phyloP scores from a whole-genome alignment of 2,797 vertebrate genomes.

The Alcedo atthis region DNA sequence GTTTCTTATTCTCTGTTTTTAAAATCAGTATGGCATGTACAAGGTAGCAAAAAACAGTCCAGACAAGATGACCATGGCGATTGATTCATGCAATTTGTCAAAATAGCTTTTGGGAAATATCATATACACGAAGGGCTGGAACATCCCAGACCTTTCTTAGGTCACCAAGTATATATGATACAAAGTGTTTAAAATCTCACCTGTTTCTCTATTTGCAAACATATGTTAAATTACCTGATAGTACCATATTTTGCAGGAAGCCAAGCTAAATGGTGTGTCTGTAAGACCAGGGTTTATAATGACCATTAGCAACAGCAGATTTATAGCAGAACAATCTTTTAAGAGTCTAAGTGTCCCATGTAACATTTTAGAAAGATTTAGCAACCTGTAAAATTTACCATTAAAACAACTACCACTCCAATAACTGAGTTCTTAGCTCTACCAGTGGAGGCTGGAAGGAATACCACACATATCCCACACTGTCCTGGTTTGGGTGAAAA shows the following conservation, averaged over 20 bases:
- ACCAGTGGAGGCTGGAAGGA: neutral
- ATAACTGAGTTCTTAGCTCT: neutral
- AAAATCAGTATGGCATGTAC: neutral
- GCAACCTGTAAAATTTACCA: neutral
- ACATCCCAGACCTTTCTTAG: neutral
- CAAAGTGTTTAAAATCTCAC: neutral
- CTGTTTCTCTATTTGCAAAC: neutral
- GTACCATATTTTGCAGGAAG: neutral
- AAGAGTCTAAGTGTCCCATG: neutral
- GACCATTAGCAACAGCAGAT: neutral
- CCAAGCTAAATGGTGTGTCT: neutral
- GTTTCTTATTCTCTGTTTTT: neutral
- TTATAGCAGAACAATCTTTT: neutral
- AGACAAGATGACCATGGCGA: neutral
- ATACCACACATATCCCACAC: neutral
- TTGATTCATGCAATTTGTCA: neutral
- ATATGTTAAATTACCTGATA: neutral
- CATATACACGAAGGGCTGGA: neutral
- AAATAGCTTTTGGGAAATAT: neutral
- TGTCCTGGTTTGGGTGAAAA: neutral
- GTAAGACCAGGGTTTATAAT: neutral
- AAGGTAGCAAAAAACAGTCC: neutral
- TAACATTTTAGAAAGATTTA: neutral
- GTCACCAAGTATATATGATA: neutral
- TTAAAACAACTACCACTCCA: neutral